These are phyloP conservation scores for Melanotaenia nigrans DNA, from an alignment of 2,797 vertebrate genomes.

Conservation along the genomic window DNA sequence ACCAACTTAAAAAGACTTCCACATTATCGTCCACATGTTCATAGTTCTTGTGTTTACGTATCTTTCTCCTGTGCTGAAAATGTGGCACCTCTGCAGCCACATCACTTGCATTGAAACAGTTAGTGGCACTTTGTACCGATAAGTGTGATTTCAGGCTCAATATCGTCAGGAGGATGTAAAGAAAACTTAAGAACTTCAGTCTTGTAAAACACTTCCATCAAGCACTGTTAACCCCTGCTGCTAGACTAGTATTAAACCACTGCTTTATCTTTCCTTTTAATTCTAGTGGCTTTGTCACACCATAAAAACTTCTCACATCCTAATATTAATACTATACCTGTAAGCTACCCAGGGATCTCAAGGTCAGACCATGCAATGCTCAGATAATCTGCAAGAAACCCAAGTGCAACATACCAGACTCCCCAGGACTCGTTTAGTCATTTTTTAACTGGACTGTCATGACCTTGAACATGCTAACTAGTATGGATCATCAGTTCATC, in stretches of 20 bases:
- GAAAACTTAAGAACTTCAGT: not conserved
- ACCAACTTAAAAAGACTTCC: not conserved
- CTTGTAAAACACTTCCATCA: not conserved
- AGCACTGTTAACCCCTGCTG: not conserved
- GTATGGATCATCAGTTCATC: too few species aligned
- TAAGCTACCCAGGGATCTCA: not conserved
- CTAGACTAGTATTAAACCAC: not conserved
- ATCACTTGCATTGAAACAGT: not conserved
- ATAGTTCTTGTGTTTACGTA: not conserved
- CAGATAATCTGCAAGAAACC: not conserved
- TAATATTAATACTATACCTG: constrained; percentile 12
- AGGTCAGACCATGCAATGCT: too few species aligned
- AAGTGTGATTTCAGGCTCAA: not conserved
- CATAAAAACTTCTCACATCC: constrained; percentile 15
- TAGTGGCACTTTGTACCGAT: not conserved
- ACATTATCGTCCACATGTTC: not conserved
- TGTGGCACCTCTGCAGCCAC: not conserved
- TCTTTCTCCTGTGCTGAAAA: not conserved
- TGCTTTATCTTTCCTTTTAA: not conserved
- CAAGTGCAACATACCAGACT: not conserved
- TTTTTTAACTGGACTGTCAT: not conserved
- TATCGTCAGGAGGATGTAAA: not conserved
- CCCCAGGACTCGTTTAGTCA: not conserved
- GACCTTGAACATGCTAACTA: too few species aligned
- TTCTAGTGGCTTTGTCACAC: not conserved